Evolutionary conservation across 2,888 invertebrate species (phyloP), one percentile per base, ranked within the genome.

Genomic region (Alloscopus bannaensis): DNA sequence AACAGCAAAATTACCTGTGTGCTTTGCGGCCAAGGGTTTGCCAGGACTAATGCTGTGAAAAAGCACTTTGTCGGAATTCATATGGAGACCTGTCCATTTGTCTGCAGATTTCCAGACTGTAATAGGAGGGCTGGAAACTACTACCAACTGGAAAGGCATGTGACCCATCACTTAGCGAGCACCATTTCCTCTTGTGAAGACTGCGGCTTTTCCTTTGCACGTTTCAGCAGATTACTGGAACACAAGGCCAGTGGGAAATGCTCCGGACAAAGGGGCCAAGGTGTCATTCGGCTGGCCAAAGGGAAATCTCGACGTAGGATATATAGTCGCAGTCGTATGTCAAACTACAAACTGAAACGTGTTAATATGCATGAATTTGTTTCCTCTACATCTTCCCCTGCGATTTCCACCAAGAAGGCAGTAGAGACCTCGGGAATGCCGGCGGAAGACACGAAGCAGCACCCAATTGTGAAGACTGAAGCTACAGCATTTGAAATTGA

Each of bases 51-150:
- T 8, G 22, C 28, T 26, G 11, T 66, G 16, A 66, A 52, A 24
- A 52, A 22, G 16, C 66, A 66, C n/a, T 66, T 66, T 50, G 36
- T 66, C 1, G 28, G 22, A 4, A 0, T 18, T 26, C 66, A 66
- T 24, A 52, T 66, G 31, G 24, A 31, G 6, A 52, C 0, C n/a
- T 20, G 20, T n/a, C 66, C 66, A 4, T 66, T 36, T 36, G 22
- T 22, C 4, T 66, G 66, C 24, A 50, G n/a, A n/a, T 66, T 66
- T 66, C 4, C 50, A 1, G 45, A 31, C n/a, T 66, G 66, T n/a
- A 45, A 31, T 2, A 52, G 22, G n/a, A 50, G 24, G 36, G 50
- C 26, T 36, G 66, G 66, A 1, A 24, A 66, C 16, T 66, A 66
- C 31, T 52, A 13, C 36, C 31, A 31, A 2, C 11, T 66, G 22